phyloP scores from a whole-genome alignment of 2,797 vertebrate genomes.

The Pelobates cultripes region DNA sequence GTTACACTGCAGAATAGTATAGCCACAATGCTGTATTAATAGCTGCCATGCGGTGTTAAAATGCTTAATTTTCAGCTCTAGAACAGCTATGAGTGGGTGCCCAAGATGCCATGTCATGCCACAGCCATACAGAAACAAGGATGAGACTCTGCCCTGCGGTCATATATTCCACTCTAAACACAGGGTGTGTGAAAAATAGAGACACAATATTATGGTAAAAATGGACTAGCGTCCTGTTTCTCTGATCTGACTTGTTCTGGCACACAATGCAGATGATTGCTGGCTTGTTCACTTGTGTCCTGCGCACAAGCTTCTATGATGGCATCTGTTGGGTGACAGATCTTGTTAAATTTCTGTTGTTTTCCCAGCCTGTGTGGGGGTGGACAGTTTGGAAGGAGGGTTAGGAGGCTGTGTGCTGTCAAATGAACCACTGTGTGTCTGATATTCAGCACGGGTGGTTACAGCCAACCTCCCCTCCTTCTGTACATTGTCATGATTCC shows the following conservation, averaged over 20 bases:
- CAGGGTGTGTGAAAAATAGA: neutral
- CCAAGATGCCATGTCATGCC: no score
- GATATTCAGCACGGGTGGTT: neutral
- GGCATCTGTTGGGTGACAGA: neutral
- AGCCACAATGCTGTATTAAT: neutral
- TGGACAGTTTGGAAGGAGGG: neutral
- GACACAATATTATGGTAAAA: no score
- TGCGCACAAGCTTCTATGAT: neutral
- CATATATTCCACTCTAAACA: neutral
- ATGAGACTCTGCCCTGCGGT: no score
- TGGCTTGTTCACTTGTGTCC: slow-evolving; percentile 1
- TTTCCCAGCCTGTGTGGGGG: slow-evolving; percentile 8
- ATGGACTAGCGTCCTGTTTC: no score
- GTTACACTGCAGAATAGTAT: neutral
- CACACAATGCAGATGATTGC: neutral
- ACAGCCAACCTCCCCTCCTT: neutral
- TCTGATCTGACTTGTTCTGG: no score
- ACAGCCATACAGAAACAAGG: no score
- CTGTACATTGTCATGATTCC: neutral
- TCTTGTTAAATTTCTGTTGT: neutral
- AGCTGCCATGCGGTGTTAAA: neutral
- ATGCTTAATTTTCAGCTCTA: neutral
- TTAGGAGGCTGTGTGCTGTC: neutral
- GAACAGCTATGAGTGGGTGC: neutral
- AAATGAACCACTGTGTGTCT: no score